Evolutionary conservation across 2,888 invertebrate species (phyloP).

Genomic region (Caenorhabditis virilis): DNA sequence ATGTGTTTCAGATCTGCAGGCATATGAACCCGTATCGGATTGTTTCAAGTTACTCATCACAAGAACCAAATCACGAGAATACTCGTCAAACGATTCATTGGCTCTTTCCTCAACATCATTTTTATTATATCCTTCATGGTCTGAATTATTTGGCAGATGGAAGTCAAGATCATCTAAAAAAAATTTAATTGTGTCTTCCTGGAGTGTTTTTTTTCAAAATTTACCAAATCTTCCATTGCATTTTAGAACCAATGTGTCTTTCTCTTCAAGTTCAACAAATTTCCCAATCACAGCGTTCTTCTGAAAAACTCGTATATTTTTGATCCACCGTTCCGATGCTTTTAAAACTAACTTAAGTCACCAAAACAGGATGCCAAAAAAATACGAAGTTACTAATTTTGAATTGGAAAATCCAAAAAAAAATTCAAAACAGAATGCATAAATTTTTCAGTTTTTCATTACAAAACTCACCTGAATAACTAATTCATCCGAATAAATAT

Average conservation of each 20-base stretch:
- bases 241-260: constrained; percentile 15
- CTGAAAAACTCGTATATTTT: constrained; percentile 12
- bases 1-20: constrained; percentile 24
- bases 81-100: constrained; percentile 7
- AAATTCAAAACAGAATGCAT: no score
- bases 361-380: no score
- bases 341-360: no score
- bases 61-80: constrained; percentile 10
- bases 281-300: constrained; percentile 18
- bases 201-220: not conserved
- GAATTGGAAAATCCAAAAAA: no score
- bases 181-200: not conserved
- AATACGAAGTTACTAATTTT: no score
- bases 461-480: no score
- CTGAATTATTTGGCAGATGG: constrained; percentile 11
- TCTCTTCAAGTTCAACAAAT: constrained; percentile 32
- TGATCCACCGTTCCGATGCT: no score
- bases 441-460: no score
- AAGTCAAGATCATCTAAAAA: constrained; percentile 22
- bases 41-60: constrained; percentile 12
- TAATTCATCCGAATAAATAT: no score
- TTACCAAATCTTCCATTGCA: constrained; percentile 28
- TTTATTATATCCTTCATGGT: constrained; percentile 10
- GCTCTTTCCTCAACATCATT: constrained; percentile 7
- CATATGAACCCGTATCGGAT: constrained; percentile 42